Evolutionary conservation across 2,113 vertebrate species (phyloP), one percentile per base, ranked within the genome.

Genomic region (Baryphthengus martii): DNA sequence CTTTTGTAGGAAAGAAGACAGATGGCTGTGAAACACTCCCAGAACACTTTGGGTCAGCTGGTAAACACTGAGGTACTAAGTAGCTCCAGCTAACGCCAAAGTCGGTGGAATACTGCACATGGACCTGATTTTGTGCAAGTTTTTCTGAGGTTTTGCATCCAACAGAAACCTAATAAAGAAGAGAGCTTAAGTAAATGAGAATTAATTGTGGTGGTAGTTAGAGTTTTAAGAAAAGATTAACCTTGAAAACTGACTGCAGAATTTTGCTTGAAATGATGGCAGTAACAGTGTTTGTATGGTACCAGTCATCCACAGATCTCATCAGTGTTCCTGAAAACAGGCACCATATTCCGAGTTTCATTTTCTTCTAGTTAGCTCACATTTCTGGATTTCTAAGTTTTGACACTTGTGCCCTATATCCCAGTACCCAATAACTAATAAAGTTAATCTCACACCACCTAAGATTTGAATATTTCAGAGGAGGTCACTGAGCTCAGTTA

Each of bases 71-170:
- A 84, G 99, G 98, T 40, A 99, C 98, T 74, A 99, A 97, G 87
- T 99, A 99, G 95, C 98, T 99, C 99, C 99, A 99, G 77, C 98
- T 99, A 87, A 99, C 99, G 0, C 99, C 99, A 18, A 99, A 99
- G 97, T 99, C 99, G 77, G 98, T 98, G 6, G 99, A 99, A 90
- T 99, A 99, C 89, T 99, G 99, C 49, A 99, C 98, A 3, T 99
- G 99, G 77, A 99, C 98, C 97, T 99, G 99, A 84, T 99, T 98
- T 92, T 99, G 99, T 44, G 98, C 98, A 71, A 98, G 98, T 82
- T 98, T 99, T 96, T 99, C 99, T 31, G 98, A 98, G 8, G 97
- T 97, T 93, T 97, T 98, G 94, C 99, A 99, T 95, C 99, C 99
- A 76, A 99, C 99, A 31, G 99, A 98, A 87, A 99, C 98, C 99